Conservation (phyloP, 2,797 vertebrate genomes). For the Microctenopoma stevenorrisi region DNA sequence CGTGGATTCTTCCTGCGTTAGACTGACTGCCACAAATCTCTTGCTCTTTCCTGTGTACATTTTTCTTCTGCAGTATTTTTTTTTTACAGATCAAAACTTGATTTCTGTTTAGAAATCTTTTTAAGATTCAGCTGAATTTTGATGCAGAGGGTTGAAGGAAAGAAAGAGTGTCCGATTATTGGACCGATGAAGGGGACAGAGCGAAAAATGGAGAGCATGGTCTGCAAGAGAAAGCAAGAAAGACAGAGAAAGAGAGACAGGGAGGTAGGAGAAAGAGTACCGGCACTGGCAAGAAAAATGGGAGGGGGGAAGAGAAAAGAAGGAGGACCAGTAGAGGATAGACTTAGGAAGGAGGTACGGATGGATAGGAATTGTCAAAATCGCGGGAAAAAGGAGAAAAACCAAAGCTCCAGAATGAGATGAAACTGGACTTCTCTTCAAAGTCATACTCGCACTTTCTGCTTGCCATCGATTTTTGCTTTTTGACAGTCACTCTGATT, state of each 20-base stretch:
- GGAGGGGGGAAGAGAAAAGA: constrained; percentile 65
- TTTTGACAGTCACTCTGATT: constrained; percentile 65
- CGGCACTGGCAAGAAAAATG: constrained; percentile 70
- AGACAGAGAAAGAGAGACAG: constrained; percentile 57
- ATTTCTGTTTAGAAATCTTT: constrained; percentile 37
- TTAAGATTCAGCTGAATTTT: constrained; percentile 22
- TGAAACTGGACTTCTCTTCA: constrained; percentile 57
- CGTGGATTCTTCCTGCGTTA: constrained; percentile 70
- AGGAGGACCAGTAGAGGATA: constrained; percentile 70
- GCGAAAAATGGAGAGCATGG: constrained; percentile 74
- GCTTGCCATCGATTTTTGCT: constrained; percentile 46
- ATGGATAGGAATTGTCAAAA: constrained; percentile 75
- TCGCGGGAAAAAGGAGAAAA: constrained; percentile 67
- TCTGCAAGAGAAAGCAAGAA: constrained; percentile 67
- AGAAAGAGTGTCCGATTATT: constrained; percentile 56
- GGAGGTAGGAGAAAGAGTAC: constrained; percentile 72
- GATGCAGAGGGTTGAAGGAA: constrained; percentile 45
- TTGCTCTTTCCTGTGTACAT: constrained; percentile 62
- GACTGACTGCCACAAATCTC: constrained; percentile 67
- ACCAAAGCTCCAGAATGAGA: constrained; percentile 61
- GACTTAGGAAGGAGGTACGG: constrained; percentile 75
- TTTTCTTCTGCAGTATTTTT: constrained; percentile 54
- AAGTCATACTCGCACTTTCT: constrained; percentile 41
- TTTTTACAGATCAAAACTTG: constrained; percentile 26
- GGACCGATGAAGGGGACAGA: constrained; percentile 68